Conservation (phyloP, 2,113 vertebrate genomes). For the Arothron firmamentum region DNA sequence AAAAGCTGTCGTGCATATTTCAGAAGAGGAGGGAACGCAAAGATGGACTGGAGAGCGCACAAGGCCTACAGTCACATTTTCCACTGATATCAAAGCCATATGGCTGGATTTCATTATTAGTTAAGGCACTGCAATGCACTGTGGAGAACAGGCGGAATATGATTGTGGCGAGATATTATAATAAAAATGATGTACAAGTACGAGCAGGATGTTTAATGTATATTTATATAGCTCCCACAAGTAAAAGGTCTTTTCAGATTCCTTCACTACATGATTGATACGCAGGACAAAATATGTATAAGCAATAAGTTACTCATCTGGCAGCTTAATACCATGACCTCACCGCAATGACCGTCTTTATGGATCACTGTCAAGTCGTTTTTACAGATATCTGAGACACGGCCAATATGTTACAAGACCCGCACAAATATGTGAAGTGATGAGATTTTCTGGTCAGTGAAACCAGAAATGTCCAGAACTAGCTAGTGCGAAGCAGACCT, state of each 20-base stretch:
- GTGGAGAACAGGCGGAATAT: constrained; percentile 44
- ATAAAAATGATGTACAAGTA: constrained; percentile 22
- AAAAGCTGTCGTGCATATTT: constrained; percentile 55
- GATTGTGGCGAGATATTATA: constrained; percentile 25
- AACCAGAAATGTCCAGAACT: constrained; percentile 66
- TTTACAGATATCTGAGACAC: constrained; percentile 39
- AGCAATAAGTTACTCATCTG: neutral
- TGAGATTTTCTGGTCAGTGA: constrained; percentile 64
- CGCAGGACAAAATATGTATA: neutral
- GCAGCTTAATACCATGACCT: constrained; percentile 6
- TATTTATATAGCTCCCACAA: constrained; percentile 14
- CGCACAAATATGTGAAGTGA: constrained; percentile 55
- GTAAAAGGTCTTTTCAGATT: neutral
- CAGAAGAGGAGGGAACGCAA: constrained; percentile 42
- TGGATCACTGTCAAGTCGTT: constrained; percentile 17
- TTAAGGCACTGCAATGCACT: constrained; percentile 42
- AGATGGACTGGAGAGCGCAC: constrained; percentile 48
- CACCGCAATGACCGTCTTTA: constrained; percentile 8
- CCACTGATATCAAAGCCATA: constrained; percentile 77
- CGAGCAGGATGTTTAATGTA: constrained; percentile 4
- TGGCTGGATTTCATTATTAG: constrained; percentile 69
- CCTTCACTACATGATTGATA: constrained; percentile 3
- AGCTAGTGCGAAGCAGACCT: constrained; percentile 66
- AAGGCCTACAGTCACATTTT: constrained; percentile 73
- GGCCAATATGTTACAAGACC: constrained; percentile 53